Conservation (phyloP, 2,113 vertebrate species). For the Pluvialis apricaria region DNA sequence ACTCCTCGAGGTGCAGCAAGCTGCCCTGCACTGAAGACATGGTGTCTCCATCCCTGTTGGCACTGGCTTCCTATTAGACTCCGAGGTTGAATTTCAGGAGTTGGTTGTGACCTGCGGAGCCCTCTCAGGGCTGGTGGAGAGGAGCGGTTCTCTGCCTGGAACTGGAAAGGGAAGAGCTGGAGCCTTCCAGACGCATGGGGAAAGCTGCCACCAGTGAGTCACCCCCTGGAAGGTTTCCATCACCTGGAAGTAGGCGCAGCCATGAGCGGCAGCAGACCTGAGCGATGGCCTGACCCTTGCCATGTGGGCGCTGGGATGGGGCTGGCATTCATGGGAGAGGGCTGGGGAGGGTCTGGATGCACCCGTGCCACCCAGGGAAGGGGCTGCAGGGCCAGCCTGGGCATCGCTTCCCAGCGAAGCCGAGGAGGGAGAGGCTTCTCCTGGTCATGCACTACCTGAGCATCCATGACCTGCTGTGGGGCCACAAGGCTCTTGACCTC, state of each 20-base stretch:
- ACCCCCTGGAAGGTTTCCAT: not conserved
- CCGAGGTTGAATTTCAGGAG: not conserved
- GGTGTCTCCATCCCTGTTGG: not conserved
- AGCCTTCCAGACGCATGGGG: not conserved
- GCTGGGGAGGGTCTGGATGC: not conserved
- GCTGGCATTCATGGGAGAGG: fast-evolving
- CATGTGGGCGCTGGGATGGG: fast-evolving
- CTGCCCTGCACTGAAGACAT: fast-evolving
- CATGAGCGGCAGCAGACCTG: not conserved
- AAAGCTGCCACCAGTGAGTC: not conserved
- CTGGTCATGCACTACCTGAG: not conserved
- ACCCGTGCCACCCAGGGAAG: not conserved
- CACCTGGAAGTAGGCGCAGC: not conserved
- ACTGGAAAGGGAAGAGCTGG: not conserved
- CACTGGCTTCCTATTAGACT: not conserved
- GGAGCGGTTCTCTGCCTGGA: not conserved
- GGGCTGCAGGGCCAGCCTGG: not conserved
- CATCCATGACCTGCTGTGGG: not conserved
- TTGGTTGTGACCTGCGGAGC: not conserved
- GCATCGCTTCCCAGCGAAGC: not conserved
- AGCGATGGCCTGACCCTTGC: fast-evolving
- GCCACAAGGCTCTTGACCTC: too few species aligned
- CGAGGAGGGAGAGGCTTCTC: not conserved
- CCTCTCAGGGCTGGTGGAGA: not conserved
- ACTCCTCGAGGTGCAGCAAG: not conserved